These are phyloP conservation scores for Sinelater perroti DNA, from an alignment of 2,888 invertebrate species.

Conservation along the genomic window DNA sequence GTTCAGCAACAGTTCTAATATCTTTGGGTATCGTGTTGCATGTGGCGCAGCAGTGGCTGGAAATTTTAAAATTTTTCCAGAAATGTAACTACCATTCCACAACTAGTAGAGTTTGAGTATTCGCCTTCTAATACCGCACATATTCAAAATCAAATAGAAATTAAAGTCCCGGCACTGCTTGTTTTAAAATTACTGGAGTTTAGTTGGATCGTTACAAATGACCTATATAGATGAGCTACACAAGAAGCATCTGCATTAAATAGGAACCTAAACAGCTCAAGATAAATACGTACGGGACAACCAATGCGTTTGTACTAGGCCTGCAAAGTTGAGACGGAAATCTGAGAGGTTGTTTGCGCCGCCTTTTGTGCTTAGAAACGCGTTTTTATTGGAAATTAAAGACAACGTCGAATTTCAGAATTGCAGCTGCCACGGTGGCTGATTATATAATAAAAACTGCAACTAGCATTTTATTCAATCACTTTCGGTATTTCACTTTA, in stretches of 20 bases:
- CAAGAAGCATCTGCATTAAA: conserved; percentile 32
- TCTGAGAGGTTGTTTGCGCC: neutral
- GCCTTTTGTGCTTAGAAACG: too few relatives aligned
- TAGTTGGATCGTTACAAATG: conserved; percentile 9
- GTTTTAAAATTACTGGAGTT: conserved; percentile 17
- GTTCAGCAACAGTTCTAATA: too few relatives aligned
- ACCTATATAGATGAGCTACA: conserved; percentile 29
- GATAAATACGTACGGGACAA: conserved; percentile 26
- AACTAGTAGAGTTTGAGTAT: conserved; percentile 23
- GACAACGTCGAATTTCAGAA: conserved; percentile 18
- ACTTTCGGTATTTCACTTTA: too few relatives aligned
- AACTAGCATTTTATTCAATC: too few relatives aligned
- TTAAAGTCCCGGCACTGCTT: neutral
- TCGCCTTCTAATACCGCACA: conserved; percentile 1
- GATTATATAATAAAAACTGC: too few relatives aligned
- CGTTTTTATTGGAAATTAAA: too few relatives aligned
- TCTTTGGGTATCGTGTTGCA: too few relatives aligned
- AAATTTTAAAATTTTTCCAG: too few relatives aligned
- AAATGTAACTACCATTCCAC: too few relatives aligned
- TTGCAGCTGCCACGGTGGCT: conserved; percentile 15
- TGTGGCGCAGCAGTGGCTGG: too few relatives aligned
- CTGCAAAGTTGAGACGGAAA: conserved; percentile 15
- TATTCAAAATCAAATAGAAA: conserved; percentile 7
- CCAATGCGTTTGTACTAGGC: conserved; percentile 1
- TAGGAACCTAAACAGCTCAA: conserved; percentile 26